Conservation (phyloP, 1,140 invertebrate genomes). For the Trichogramma pretiosum region DNA sequence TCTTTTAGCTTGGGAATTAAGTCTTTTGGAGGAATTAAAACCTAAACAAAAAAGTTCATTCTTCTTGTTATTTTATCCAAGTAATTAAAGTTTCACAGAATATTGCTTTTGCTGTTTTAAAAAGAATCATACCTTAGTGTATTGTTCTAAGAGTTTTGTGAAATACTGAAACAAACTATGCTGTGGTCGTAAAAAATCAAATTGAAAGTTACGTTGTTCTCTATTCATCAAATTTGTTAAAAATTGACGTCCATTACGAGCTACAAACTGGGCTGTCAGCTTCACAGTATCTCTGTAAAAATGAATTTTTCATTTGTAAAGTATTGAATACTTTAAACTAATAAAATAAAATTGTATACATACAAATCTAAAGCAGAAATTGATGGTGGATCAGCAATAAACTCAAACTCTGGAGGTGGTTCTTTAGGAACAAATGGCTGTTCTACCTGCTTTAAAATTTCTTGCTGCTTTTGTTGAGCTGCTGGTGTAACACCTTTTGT, state of each 20-base stretch:
- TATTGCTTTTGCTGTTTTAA: no score
- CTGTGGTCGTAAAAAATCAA: conserved; percentile 96
- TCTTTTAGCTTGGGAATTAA: conserved; percentile 69
- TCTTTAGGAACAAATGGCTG: conserved; percentile 89
- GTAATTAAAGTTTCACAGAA: conserved; percentile 9
- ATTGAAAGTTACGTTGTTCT: conserved; percentile 96
- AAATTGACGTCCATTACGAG: conserved; percentile 95
- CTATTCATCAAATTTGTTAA: conserved; percentile 97
- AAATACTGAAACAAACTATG: conserved; percentile 99
- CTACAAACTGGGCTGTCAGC: conserved; percentile 97
- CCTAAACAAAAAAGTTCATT: conserved; percentile 40
- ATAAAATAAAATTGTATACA: conserved; percentile 1
- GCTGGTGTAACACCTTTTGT: conserved; percentile 53
- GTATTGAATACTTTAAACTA: conserved; percentile 7
- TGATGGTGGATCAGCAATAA: conserved; percentile 94
- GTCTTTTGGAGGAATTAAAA: conserved; percentile 90
- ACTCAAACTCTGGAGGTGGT: conserved; percentile 93
- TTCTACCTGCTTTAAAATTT: conserved; percentile 79
- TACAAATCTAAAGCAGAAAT: conserved; percentile 96
- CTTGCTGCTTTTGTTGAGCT: conserved; percentile 77
- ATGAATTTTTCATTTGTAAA: conserved; percentile 12
- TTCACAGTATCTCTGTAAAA: conserved; percentile 91
- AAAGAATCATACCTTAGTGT: conserved; percentile 68
- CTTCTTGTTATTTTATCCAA: no score
- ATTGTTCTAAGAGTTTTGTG: conserved; percentile 95